Conservation (phyloP, 1,140 invertebrate genomes). For the Philotrypesis tridentata region DNA sequence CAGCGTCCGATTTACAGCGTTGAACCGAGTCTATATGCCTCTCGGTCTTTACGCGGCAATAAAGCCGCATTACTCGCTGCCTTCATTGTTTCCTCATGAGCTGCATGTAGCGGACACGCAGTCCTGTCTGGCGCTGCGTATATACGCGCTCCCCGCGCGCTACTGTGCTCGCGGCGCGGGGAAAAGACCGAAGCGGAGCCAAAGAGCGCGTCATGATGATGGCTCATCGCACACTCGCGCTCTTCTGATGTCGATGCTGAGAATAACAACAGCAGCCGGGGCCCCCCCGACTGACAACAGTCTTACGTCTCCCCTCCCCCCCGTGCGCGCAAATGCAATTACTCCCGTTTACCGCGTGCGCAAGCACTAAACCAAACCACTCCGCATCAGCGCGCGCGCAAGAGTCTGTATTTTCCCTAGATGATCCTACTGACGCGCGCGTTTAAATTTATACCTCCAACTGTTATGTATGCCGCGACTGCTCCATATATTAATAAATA, state of each 20-base stretch:
- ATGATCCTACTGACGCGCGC: neutral
- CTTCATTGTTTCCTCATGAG: conserved; percentile 63
- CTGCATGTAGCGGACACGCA: conserved; percentile 56
- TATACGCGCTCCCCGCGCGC: conserved; percentile 15
- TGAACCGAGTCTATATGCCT: conserved; percentile 41
- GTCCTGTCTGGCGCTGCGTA: conserved; percentile 51
- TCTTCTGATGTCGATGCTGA: conserved; percentile 58
- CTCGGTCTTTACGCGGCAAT: conserved; percentile 66
- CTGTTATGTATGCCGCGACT: no score
- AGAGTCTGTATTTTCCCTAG: neutral
- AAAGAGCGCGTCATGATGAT: conserved; percentile 24
- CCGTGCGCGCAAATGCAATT: conserved; percentile 62
- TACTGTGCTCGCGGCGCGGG: neutral
- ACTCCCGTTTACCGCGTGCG: conserved; percentile 63
- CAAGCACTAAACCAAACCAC: conserved; percentile 26
- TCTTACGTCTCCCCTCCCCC: conserved; percentile 57
- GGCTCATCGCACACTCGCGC: conserved; percentile 35
- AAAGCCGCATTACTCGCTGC: conserved; percentile 58
- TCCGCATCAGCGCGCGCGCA: neutral
- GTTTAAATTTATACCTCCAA: neutral
- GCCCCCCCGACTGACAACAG: conserved; percentile 54
- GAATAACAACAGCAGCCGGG: neutral
- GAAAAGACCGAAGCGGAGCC: neutral
- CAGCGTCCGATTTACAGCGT: conserved; percentile 30
- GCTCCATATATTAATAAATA: no score